Percentiles rank a stretch among this genome's conserved stretches.
These are phyloP conservation scores for Pedetes capensis DNA, from an alignment of 2,113 vertebrate genomes.

Conservation along the genomic window DNA sequence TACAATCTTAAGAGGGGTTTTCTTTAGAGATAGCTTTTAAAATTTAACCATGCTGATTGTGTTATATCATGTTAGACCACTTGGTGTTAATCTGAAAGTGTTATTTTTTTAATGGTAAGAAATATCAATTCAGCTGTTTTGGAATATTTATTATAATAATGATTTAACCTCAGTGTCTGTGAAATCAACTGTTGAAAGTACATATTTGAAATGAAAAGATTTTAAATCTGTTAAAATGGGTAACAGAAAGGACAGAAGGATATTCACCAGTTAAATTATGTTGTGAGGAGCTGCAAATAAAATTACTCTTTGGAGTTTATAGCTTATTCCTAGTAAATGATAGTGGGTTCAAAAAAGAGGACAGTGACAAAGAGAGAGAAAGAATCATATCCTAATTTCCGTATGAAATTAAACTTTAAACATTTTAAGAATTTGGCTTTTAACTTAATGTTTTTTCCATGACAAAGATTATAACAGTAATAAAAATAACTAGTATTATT, in stretches of 20 bases:
- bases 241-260: not conserved
- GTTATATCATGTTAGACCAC: not conserved
- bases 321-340: not conserved
- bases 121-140: not conserved
- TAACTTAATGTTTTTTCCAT: not conserved
- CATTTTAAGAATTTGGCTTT: not conserved
- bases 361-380: not conserved
- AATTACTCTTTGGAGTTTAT: not conserved
- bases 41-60: not conserved
- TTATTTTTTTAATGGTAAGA: not conserved
- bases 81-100: not conserved
- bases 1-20: not conserved
- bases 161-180: not conserved
- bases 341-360: not conserved
- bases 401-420: not conserved
- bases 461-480: not conserved
- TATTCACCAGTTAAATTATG: not conserved
- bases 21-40: not conserved
- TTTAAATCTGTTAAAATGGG: constrained; percentile 23
- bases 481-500: not conserved
- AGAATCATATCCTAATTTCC: not conserved
- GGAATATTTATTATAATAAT: not conserved
- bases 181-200: constrained; percentile 22
- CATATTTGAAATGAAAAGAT: not conserved
- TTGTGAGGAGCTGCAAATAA: not conserved